Evolutionary conservation across 2,797 vertebrate species (phyloP).

Genomic region (Champsocephalus gunnari): DNA sequence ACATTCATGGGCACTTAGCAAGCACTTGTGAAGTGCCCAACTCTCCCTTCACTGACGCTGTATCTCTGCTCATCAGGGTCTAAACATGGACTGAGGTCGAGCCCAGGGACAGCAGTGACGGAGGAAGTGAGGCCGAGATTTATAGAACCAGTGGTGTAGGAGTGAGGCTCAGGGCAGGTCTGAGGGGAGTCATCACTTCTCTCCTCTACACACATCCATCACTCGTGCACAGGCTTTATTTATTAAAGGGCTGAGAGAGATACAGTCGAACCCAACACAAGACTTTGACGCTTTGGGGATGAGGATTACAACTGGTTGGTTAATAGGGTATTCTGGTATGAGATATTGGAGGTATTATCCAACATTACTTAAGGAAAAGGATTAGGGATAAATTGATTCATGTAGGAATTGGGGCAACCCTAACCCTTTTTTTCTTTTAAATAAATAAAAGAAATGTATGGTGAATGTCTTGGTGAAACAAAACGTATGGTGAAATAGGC

Average conservation of each 20-base stretch:
- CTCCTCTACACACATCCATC: slow-evolving; percentile 33
- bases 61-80: slow-evolving; percentile 34
- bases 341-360: slow-evolving; percentile 29
- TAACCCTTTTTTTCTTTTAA: too few species aligned
- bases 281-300: not conserved
- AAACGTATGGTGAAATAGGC: too few species aligned
- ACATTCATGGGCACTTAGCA: slow-evolving; percentile 23
- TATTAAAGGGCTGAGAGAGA: slow-evolving; percentile 36
- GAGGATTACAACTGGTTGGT: slow-evolving; percentile 13
- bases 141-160: slow-evolving; percentile 55
- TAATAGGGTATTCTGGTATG: slow-evolving; percentile 10
- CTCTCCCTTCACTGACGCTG: slow-evolving; percentile 11
- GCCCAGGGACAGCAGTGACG: slow-evolving; percentile 33
- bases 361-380: not conserved
- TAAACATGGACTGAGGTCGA: slow-evolving; percentile 43
- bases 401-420: too few species aligned
- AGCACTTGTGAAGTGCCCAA: slow-evolving; percentile 25
- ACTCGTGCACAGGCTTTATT: slow-evolving; percentile 39
- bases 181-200: slow-evolving; percentile 49
- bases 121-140: slow-evolving; percentile 64
- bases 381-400: too few species aligned
- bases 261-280: not conserved
- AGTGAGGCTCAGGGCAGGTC: slow-evolving; percentile 54
- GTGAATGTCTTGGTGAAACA: too few species aligned
- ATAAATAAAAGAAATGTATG: too few species aligned